phyloP scores from a whole-genome alignment of 2,113 vertebrate species.

The Notarius lentiginosus region DNA sequence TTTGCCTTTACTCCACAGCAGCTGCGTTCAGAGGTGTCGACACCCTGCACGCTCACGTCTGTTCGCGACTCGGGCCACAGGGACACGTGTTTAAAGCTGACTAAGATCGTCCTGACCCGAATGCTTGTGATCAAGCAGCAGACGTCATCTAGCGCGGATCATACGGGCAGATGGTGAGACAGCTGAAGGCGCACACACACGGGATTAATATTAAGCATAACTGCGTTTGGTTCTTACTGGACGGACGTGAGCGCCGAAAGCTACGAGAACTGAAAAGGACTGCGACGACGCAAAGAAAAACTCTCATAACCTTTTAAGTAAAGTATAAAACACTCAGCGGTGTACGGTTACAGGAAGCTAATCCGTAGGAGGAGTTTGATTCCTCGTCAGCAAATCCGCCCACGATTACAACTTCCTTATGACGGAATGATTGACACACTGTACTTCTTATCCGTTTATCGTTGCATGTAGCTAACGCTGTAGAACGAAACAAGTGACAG shows the following conservation, averaged over 20 bases:
- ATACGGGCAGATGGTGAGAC: conserved; percentile 27
- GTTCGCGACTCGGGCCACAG: conserved; percentile 6
- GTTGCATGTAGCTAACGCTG: not conserved
- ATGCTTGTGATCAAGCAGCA: not conserved
- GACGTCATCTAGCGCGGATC: not conserved
- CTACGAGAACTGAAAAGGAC: no score
- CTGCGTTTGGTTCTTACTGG: not conserved
- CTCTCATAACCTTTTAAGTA: no score
- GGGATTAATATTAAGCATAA: not conserved
- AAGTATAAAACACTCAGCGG: not conserved
- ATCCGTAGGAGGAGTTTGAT: not conserved
- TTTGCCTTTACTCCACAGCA: conserved; percentile 6
- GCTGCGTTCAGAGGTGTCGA: conserved; percentile 42
- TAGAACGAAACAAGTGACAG: no score
- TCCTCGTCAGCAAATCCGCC: not conserved
- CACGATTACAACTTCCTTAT: not conserved
- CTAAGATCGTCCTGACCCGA: not conserved
- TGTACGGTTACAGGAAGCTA: not conserved
- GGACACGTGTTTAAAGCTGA: conserved; percentile 33
- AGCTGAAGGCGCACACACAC: not conserved
- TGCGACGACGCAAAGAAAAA: no score
- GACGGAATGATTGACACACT: not conserved
- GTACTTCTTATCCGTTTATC: not conserved
- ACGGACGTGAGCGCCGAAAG: not conserved
- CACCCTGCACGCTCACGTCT: conserved; percentile 15